phyloP scores from a whole-genome alignment of 2,797 vertebrate genomes.

The Huso huso region DNA sequence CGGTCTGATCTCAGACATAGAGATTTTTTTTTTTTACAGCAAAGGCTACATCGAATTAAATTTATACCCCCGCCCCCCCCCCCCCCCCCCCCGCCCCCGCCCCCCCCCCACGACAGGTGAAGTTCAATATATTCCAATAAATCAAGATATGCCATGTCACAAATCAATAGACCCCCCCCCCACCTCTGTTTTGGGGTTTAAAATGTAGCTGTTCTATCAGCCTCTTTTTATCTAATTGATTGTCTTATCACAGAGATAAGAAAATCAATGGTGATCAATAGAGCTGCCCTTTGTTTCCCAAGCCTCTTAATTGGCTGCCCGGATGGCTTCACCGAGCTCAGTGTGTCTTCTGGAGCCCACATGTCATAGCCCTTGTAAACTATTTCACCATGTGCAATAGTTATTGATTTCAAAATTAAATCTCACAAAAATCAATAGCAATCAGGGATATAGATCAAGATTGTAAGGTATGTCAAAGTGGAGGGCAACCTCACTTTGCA shows the following conservation, averaged over 20 bases:
- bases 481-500: slow-evolving; percentile 58
- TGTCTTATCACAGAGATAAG: slow-evolving; percentile 69
- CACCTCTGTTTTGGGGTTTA: slow-evolving; percentile 65
- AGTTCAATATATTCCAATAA: slow-evolving; percentile 58
- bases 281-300: slow-evolving; percentile 59
- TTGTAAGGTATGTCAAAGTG: slow-evolving; percentile 56
- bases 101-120: slow-evolving; percentile 46
- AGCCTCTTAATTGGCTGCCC: slow-evolving; percentile 58
- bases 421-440: slow-evolving; percentile 72
- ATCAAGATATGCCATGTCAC: slow-evolving; percentile 57
- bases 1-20: slow-evolving; percentile 35
- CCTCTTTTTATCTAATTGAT: slow-evolving; percentile 72
- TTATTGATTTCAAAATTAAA: slow-evolving; percentile 83
- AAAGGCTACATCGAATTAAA: slow-evolving; percentile 34
- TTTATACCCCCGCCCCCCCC: slow-evolving; percentile 31
- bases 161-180: slow-evolving; percentile 59
- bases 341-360: slow-evolving; percentile 59
- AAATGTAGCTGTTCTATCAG: slow-evolving; percentile 76
- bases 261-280: slow-evolving; percentile 75
- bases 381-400: slow-evolving; percentile 56
- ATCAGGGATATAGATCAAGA: slow-evolving; percentile 72
- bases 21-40: slow-evolving; percentile 30
- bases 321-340: slow-evolving; percentile 59
- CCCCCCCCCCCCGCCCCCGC: too few relatives aligned
- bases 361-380: slow-evolving; percentile 67